Base-by-base conservation (phyloP, 2,797 vertebrate species). In the Poliocrania exsul region DNA sequence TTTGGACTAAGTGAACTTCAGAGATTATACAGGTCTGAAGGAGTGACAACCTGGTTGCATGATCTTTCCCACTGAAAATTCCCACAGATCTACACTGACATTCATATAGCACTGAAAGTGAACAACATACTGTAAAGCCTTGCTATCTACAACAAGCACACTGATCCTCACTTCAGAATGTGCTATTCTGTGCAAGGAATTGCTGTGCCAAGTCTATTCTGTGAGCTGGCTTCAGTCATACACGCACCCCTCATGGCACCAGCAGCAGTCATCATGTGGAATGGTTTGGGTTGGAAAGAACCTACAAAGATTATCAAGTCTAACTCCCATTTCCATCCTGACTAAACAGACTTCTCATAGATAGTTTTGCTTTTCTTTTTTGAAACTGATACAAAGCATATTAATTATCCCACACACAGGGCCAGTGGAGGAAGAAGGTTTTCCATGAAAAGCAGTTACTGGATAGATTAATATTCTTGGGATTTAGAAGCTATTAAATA, bases 401-500 rank as follows among this genome's bases (percentile, higher is more conserved):
- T 8, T 56, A 53, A 47, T 83, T 11, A 28, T 53, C 20, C 31
- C 16, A 1, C 16, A 25, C 8, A 17, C 1, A 38, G 13, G n/a
- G 19, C 6, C 38, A 66, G 21, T 24, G 26, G 20, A 80, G 24
- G 29, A 91, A 44, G 5, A 54, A 81, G 37, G 19, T 67, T 92
- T 83, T 94, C 57, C 15, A 9, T 44, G 42, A 42, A 86, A 86
- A 86, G 28, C 35, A 46, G 57, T 67, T 86, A 75, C 25, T 40
- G 25, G 25, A 11, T 88, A 58, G 26, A 35, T 88, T 69, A 40
- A 24, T 69, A 47, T 31, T 50, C 66, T 66, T 65, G 49, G 14
- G 31, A 24, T 49, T 93, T 38, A 96, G 74, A 88, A 44, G 28
- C 17, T 75, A 38, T 71, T 83, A 72, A 89, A 51, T 16, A 23